phyloP scores from a whole-genome alignment of 2,888 invertebrate species.

The Leptura quadrifasciata region DNA sequence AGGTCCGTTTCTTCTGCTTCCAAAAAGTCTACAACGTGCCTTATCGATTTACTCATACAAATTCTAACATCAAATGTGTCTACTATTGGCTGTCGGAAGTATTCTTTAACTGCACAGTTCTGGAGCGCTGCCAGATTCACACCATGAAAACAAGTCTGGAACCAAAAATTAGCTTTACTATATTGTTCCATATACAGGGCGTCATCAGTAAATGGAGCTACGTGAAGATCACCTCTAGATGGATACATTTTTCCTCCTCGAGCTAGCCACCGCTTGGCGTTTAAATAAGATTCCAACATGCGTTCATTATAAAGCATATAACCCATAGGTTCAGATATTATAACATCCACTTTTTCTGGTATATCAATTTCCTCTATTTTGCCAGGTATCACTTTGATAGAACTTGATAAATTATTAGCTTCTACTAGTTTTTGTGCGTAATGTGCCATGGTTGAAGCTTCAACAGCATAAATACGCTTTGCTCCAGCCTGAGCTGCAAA shows the following conservation, averaged over 20 bases:
- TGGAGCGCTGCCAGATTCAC: conserved; percentile 95
- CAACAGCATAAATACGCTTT: conserved; percentile 97
- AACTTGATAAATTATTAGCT: conserved; percentile 91
- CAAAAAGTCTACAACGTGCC: conserved; percentile 95
- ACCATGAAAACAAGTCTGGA: conserved; percentile 97
- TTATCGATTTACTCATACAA: conserved; percentile 94
- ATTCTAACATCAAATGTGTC: conserved; percentile 92
- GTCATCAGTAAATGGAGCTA: conserved; percentile 98
- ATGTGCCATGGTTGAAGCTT: conserved; percentile 98
- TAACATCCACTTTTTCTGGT: conserved; percentile 96
- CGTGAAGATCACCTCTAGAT: conserved; percentile 95
- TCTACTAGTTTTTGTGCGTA: conserved; percentile 94
- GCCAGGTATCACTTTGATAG: conserved; percentile 90
- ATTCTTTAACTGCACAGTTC: conserved; percentile 96
- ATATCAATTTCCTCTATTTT: conserved; percentile 99
- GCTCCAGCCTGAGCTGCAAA: conserved; percentile 99
- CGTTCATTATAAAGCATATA: conserved; percentile 99
- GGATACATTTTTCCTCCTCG: conserved; percentile 98
- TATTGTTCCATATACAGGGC: conserved; percentile 98
- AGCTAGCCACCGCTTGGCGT: conserved; percentile 98
- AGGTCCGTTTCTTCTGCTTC: conserved; percentile 94
- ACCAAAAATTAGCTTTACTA: conserved; percentile 99
- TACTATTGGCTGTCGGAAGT: conserved; percentile 78
- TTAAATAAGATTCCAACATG: conserved; percentile 98
- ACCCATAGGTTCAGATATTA: conserved; percentile 99